Percentiles rank a stretch among this genome's conserved stretches.
Evolutionary conservation across 92 coral and sea anemone species (phyloP).

Genomic region (Phenganax stokvisi): DNA sequence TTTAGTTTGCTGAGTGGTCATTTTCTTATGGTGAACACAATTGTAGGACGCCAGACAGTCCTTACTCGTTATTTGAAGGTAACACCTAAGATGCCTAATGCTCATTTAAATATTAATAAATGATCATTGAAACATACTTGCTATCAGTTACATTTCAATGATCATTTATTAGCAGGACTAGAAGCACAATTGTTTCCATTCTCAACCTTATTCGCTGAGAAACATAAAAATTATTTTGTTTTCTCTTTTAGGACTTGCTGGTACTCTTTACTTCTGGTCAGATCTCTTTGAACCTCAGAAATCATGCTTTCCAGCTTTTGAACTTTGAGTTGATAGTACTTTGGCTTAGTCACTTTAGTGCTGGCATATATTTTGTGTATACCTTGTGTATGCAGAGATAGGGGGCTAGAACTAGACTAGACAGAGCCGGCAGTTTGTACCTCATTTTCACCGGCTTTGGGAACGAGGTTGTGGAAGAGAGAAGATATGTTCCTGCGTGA

Average conservation of each 20-base stretch:
- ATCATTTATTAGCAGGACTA: neutral
- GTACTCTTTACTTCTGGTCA: constrained; percentile 84
- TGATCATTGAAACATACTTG: no score
- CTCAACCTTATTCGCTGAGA: neutral
- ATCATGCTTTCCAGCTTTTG: constrained; percentile 85
- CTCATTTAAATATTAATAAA: no score
- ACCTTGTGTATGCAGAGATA: neutral
- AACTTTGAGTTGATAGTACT: constrained; percentile 30
- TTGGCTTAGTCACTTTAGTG: neutral
- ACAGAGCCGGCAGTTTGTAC: no score
- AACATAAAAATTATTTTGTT: neutral
- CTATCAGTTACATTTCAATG: no score
- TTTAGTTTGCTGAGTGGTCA: constrained; percentile 98
- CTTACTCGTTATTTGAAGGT: constrained; percentile 96
- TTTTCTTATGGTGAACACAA: constrained; percentile 80
- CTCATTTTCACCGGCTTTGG: no score
- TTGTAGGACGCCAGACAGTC: constrained; percentile 79
- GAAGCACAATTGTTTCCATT: neutral
- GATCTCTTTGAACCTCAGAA: constrained; percentile 69
- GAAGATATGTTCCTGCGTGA: no score
- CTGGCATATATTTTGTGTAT: neutral
- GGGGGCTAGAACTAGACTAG: no score
- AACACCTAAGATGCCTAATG: neutral
- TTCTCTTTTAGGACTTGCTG: constrained; percentile 76
- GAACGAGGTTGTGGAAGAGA: no score